Evolutionary conservation across 2,797 vertebrate species (phyloP).

Genomic region (Squalus acanthias): DNA sequence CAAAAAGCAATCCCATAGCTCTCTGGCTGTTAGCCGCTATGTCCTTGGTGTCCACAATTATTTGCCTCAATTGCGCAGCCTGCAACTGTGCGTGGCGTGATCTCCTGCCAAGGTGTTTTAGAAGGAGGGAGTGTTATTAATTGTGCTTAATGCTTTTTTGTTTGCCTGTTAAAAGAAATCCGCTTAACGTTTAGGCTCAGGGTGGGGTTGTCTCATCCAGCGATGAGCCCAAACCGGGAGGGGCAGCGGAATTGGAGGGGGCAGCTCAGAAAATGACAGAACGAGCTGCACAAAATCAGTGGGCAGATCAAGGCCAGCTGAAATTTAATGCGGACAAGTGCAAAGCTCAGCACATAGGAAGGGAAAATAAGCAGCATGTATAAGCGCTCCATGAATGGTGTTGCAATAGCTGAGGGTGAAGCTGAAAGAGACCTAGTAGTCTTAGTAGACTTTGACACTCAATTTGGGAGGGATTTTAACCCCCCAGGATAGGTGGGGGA

Average conservation of each 20-base stretch:
- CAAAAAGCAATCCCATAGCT: not conserved
- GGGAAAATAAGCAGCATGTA: too few species aligned
- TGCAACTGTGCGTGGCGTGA: not conserved
- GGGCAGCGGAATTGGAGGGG: not conserved
- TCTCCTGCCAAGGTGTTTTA: not conserved
- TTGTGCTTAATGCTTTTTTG: not conserved
- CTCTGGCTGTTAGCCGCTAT: not conserved
- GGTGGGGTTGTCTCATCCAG: not conserved
- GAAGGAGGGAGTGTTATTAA: not conserved
- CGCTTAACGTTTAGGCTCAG: not conserved
- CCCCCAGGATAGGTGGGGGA: too few species aligned
- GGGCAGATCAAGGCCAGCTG: too few species aligned
- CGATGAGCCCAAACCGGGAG: not conserved
- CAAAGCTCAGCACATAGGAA: too few species aligned
- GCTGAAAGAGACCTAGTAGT: too few species aligned
- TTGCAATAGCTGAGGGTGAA: too few species aligned
- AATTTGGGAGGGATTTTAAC: too few species aligned
- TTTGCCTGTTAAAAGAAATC: not conserved
- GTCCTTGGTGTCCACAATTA: not conserved
- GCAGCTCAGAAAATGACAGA: not conserved
- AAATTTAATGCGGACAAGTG: too few species aligned
- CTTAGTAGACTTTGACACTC: too few species aligned
- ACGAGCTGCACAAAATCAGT: too few species aligned
- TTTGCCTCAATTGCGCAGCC: conserved; percentile 11
- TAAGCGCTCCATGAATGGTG: too few species aligned